Conservation (phyloP, 2,888 invertebrate species). For the Orthosia cruda region DNA sequence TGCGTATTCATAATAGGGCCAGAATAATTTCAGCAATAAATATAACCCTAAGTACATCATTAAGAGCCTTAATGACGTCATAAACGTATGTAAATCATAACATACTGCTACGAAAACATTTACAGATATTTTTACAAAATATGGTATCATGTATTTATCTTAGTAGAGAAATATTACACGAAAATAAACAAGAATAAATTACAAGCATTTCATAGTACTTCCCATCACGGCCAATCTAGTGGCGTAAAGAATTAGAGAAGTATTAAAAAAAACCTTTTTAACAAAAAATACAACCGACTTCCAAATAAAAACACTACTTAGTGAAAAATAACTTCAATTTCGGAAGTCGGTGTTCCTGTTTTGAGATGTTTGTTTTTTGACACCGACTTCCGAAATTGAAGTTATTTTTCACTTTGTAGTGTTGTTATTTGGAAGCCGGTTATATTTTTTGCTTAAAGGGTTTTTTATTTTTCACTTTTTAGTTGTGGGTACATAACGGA, state of each 20-base stretch:
- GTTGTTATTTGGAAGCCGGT: too few species aligned
- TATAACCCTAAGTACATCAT: constrained; percentile 39
- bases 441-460: too few species aligned
- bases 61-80: constrained; percentile 50
- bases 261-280: too few species aligned
- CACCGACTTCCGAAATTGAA: too few species aligned
- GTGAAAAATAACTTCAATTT: too few species aligned
- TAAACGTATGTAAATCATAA: constrained; percentile 57
- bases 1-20: constrained; percentile 25
- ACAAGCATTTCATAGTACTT: constrained; percentile 64
- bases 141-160: constrained; percentile 30
- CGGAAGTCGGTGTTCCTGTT: too few species aligned
- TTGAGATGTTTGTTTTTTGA: too few species aligned
- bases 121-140: constrained; percentile 14
- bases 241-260: constrained; percentile 50
- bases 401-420: too few species aligned
- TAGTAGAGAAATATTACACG: constrained; percentile 31
- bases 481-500: too few species aligned
- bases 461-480: too few species aligned
- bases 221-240: constrained; percentile 54
- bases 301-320: too few species aligned
- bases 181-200: constrained; percentile 53
- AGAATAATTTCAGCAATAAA: constrained; percentile 29
- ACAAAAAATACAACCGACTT: too few species aligned
- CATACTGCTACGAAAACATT: constrained; percentile 35